Evolutionary conservation across 2,888 invertebrate genomes (phyloP).

Genomic region (Lottia gigantea): DNA sequence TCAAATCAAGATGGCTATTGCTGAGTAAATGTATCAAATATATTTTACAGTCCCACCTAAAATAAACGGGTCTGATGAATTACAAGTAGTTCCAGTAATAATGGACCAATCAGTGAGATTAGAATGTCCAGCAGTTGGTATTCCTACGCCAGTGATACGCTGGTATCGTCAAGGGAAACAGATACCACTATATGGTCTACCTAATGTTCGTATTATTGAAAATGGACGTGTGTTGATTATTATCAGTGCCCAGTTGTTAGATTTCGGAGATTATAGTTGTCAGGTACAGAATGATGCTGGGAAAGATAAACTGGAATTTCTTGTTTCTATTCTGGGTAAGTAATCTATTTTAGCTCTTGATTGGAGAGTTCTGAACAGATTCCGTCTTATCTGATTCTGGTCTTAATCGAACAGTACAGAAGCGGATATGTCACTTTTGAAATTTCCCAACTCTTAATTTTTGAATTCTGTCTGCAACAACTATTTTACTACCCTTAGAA

Average conservation of each 20-base stretch:
- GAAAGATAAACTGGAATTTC: slow-evolving; percentile 71
- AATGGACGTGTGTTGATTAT: slow-evolving; percentile 61
- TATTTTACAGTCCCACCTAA: slow-evolving; percentile 63
- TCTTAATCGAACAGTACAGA: no score
- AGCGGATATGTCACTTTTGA: no score
- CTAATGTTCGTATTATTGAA: slow-evolving; percentile 50
- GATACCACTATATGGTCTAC: slow-evolving; percentile 51
- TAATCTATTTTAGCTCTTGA: no score
- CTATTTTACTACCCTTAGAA: no score
- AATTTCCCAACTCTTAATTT: no score
- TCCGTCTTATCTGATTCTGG: no score
- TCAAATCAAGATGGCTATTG: no score
- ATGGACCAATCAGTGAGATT: slow-evolving; percentile 51
- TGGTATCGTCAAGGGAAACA: slow-evolving; percentile 57
- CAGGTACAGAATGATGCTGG: slow-evolving; percentile 75
- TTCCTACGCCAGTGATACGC: slow-evolving; percentile 56
- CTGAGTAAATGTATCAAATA: no score
- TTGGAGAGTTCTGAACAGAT: no score
- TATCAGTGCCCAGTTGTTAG: slow-evolving; percentile 71
- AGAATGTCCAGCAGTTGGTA: slow-evolving; percentile 60
- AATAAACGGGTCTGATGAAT: slow-evolving; percentile 47
- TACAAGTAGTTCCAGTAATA: slow-evolving; percentile 51
- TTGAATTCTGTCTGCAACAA: no score
- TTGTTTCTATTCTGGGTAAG: slow-evolving; percentile 73
- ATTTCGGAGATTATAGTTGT: slow-evolving; percentile 74